Base-by-base conservation (phyloP, 2,797 vertebrate species). In the Hemitrygon akajei region DNA sequence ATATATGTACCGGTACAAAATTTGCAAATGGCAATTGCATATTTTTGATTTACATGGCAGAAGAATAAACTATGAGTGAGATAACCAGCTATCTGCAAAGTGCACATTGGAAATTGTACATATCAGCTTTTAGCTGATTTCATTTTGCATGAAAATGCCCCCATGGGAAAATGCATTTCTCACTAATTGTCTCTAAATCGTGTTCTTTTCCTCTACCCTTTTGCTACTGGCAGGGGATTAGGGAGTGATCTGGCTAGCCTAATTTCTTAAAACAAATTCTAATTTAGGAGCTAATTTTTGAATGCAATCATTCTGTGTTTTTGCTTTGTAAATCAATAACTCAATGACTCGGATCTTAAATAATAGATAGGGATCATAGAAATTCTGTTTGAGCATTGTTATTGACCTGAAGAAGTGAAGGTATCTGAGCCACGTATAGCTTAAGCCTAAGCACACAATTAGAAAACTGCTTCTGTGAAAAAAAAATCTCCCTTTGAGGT, bases 211-310 rank as follows among this genome's bases (percentile, higher is more conserved):
- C 80, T 34, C 66, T 73, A 20, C 66, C 22, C 22, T 40, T 0
- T 14, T 40, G 66, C 10, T 20, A 71, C 89, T 3, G 66, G 66
- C 9, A 34, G 2, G 25, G 73, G 69, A 75, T 92, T 14, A 40
- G 7, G 27, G 37, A 47, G 37, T 30, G 37, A 75, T 73, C 27
- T 37, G 1, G 27, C 37, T 12, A 6, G 40, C 3, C 91, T 92
- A 56, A 75, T 73, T 40, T 92, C 66, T 30, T 47, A 75, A 92
- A 75, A 56, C 22, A 56, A 92, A 92, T 92, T 92, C 91, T 92
- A 40, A 56, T 92, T 47, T 47, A 75, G 69, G 34, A 71, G 37
- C 66, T 47, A 20, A 92, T 92, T 92, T 56, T 10, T 40, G 11
- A 75, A 27, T 47, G 25, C 37, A 25, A 27, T 69, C 91, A 56